phyloP scores from a whole-genome alignment of 2,888 invertebrate genomes.

The Pedicia rivosa region DNA sequence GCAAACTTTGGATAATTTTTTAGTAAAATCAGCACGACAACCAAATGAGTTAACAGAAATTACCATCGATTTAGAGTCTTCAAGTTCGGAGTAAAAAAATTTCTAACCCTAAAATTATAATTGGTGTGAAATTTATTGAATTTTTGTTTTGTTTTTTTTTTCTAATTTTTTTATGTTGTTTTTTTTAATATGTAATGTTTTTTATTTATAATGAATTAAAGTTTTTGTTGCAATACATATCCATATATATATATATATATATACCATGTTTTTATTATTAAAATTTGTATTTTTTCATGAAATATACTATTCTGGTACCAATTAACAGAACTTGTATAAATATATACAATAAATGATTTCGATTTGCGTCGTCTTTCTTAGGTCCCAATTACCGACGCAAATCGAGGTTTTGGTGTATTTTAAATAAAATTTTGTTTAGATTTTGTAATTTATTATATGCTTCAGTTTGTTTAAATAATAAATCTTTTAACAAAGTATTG shows the following conservation, averaged over 20 bases:
- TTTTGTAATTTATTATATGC: too few relatives aligned
- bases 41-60: not conserved
- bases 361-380: conserved; percentile 2
- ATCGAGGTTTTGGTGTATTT: too few relatives aligned
- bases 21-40: not conserved
- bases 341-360: not conserved
- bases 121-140: not conserved
- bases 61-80: not conserved
- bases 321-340: too few relatives aligned
- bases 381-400: too few relatives aligned
- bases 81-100: not conserved
- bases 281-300: too few relatives aligned
- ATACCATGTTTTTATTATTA: too few relatives aligned
- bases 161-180: not conserved
- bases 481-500: too few relatives aligned
- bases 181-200: not conserved
- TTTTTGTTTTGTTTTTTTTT: not conserved
- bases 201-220: not conserved
- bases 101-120: not conserved
- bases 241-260: too few relatives aligned
- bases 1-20: conserved; percentile 1
- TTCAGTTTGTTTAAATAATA: too few relatives aligned
- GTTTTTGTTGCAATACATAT: too few relatives aligned
- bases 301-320: too few relatives aligned
- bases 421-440: too few relatives aligned